phyloP scores from a whole-genome alignment of 2,797 vertebrate genomes.

The Choloepus didactylus region DNA sequence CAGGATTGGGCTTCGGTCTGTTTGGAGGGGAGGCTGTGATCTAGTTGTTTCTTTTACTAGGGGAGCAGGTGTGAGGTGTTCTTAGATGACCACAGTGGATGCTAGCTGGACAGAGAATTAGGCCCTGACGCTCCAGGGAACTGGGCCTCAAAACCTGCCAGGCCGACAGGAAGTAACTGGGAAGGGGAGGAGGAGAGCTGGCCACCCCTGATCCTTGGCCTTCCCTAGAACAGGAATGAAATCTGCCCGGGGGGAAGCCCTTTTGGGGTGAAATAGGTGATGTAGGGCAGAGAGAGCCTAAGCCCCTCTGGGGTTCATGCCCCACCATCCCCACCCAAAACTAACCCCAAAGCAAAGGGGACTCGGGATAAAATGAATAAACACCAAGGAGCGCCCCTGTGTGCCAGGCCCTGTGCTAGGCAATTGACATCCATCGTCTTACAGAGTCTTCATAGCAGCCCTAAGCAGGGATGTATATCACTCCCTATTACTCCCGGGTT shows the following conservation, averaged over 20 bases:
- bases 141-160: neutral
- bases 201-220: neutral
- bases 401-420: neutral
- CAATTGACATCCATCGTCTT: no score
- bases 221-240: neutral
- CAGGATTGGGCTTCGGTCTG: constrained; percentile 49
- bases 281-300: neutral
- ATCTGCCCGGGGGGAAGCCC: no score
- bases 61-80: constrained; percentile 27
- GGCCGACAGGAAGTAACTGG: neutral
- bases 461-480: no score
- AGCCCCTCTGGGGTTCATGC: neutral
- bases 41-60: constrained; percentile 54
- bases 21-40: constrained; percentile 55
- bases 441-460: neutral
- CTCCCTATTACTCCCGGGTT: neutral
- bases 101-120: constrained; percentile 9
- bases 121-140: neutral
- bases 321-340: neutral
- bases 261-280: neutral
- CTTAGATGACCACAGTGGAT: no score
- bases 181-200: no score
- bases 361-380: neutral
- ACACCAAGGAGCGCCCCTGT: no score
- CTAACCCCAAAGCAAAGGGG: neutral